Conservation (phyloP, 2,113 vertebrate species). For the Oxyura jamaicensis region DNA sequence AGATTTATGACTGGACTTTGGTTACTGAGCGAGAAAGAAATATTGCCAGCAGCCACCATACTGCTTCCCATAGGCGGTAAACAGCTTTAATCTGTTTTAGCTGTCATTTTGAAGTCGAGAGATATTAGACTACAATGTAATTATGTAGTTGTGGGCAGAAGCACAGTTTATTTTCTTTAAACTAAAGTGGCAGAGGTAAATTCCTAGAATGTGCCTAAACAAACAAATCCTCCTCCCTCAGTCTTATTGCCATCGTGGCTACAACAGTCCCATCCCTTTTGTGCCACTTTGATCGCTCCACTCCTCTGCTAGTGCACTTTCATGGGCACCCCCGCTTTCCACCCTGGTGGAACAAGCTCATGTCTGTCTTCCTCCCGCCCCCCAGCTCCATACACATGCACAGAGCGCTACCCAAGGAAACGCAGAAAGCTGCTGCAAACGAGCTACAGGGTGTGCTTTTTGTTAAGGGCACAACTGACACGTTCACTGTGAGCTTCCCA, state of each 20-base stretch:
- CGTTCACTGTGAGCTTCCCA: background rate
- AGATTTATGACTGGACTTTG: slow-evolving; percentile 74
- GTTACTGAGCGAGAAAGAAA: slow-evolving; percentile 71
- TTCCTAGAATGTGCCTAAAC: background rate
- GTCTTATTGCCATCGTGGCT: background rate
- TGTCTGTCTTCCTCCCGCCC: background rate
- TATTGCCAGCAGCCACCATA: slow-evolving; percentile 55
- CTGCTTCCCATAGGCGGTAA: slow-evolving; percentile 66
- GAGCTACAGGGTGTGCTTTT: background rate
- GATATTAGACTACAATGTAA: slow-evolving; percentile 72
- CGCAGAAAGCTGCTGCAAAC: background rate
- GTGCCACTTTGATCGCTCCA: background rate
- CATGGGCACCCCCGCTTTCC: rapidly evolving
- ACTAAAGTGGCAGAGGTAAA: slow-evolving; percentile 32
- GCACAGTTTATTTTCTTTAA: slow-evolving; percentile 62
- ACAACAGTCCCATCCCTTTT: background rate
- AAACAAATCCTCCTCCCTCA: background rate
- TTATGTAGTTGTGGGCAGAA: slow-evolving; percentile 67
- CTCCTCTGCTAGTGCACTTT: background rate
- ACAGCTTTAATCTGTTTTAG: slow-evolving; percentile 74
- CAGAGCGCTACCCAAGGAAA: background rate
- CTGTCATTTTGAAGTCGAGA: slow-evolving; percentile 72
- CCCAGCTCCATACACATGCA: background rate
- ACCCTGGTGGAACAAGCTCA: rapidly evolving
- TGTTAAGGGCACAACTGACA: background rate